Evolutionary conservation across 2,797 vertebrate species (phyloP).

Genomic region (Silurus lanzhouensis): DNA sequence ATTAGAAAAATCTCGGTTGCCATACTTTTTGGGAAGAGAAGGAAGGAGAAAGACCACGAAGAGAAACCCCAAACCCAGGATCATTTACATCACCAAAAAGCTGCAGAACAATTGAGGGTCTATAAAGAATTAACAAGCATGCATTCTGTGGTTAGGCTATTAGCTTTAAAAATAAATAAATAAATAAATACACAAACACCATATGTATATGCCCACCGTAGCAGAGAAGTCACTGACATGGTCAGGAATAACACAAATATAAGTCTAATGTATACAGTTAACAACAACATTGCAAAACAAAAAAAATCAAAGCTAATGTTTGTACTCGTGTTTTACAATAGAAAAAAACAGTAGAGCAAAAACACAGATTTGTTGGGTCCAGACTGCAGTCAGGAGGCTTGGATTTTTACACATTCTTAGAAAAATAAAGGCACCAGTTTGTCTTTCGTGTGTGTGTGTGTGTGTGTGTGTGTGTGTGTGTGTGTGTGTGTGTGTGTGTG

Average conservation of each 20-base stretch:
- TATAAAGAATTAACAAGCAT: slow-evolving; percentile 23
- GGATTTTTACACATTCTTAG: neutral
- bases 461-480: neutral
- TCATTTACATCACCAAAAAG: slow-evolving; percentile 25
- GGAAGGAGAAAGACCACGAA: neutral
- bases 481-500: neutral
- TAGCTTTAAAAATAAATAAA: neutral
- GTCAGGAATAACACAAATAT: neutral
- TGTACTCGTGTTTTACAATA: no score
- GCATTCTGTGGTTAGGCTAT: slow-evolving; percentile 1
- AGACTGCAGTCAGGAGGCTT: neutral
- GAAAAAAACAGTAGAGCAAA: neutral
- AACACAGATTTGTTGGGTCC: neutral
- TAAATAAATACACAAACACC: neutral
- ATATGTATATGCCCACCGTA: neutral
- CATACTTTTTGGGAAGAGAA: neutral
- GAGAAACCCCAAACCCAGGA: slow-evolving; percentile 6
- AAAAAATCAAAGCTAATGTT: neutral
- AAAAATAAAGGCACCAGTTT: neutral
- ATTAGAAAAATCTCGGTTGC: neutral
- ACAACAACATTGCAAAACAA: neutral
- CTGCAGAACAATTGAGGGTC: slow-evolving; percentile 25
- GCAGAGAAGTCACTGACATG: neutral
- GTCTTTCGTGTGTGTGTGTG: neutral
- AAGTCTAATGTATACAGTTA: neutral